phyloP scores from a whole-genome alignment of 2,113 vertebrate genomes.

The Triplophysa rosa region DNA sequence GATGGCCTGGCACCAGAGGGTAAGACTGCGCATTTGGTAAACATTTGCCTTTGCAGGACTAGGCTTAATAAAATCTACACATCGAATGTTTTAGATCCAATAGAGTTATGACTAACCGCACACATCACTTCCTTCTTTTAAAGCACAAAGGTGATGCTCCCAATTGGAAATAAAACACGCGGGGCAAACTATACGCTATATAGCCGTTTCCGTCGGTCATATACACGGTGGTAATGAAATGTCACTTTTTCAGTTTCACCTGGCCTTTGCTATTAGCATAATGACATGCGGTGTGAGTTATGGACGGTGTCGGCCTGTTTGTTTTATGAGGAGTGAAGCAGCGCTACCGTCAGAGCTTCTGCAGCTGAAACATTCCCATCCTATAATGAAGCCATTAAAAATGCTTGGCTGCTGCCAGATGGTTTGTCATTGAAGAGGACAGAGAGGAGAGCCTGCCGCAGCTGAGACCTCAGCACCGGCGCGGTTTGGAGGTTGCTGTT shows the following conservation, averaged over 20 bases:
- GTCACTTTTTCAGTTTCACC: slow-evolving; percentile 45
- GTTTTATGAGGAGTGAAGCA: slow-evolving; percentile 43
- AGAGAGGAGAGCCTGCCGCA: slow-evolving; percentile 33
- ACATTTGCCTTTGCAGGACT: slow-evolving; percentile 48
- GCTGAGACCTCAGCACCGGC: slow-evolving; percentile 34
- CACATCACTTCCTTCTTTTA: slow-evolving; percentile 6
- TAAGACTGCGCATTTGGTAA: slow-evolving; percentile 31
- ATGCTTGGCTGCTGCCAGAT: slow-evolving; percentile 73
- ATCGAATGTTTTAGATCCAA: slow-evolving; percentile 21
- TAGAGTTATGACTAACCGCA: slow-evolving; percentile 45
- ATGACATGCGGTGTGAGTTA: slow-evolving; percentile 40
- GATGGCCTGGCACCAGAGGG: slow-evolving; percentile 17
- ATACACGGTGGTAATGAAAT: slow-evolving; percentile 38
- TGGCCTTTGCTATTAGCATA: slow-evolving; percentile 43
- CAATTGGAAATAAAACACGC: slow-evolving; percentile 21
- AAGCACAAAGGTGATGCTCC: not conserved
- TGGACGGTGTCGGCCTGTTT: slow-evolving; percentile 39
- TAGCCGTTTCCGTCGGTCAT: not conserved
- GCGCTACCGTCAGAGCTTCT: slow-evolving; percentile 57
- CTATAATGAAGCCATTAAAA: slow-evolving; percentile 73
- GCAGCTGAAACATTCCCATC: slow-evolving; percentile 55
- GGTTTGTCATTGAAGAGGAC: slow-evolving; percentile 64
- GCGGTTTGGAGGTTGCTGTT: slow-evolving; percentile 48
- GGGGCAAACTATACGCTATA: not conserved
- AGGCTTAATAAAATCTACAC: slow-evolving; percentile 33